These are phyloP conservation scores for Hylaea fasciaria DNA, from an alignment of 2,888 invertebrate genomes.

Conservation along the genomic window DNA sequence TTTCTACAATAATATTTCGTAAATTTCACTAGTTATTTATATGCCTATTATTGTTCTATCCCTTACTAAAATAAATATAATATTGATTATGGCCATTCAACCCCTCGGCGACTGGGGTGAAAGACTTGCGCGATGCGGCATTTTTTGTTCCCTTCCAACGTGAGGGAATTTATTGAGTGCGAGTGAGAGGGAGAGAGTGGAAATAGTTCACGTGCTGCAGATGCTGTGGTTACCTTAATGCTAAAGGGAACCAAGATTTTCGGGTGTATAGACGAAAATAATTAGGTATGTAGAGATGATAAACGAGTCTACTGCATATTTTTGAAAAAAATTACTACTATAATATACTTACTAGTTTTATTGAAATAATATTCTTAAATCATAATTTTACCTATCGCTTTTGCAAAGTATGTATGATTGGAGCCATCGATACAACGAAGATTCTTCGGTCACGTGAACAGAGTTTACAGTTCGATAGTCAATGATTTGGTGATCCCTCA, in stretches of 20 bases:
- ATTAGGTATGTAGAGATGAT: no score
- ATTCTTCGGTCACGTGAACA: no score
- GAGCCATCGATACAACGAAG: no score
- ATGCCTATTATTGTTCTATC: slow-evolving; percentile 47
- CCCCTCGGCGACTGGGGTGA: slow-evolving; percentile 57
- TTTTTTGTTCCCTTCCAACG: slow-evolving; percentile 53
- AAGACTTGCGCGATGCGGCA: slow-evolving; percentile 71
- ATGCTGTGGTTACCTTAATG: slow-evolving; percentile 65
- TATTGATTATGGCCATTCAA: slow-evolving; percentile 72
- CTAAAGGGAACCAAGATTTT: slow-evolving; percentile 48
- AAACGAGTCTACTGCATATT: no score
- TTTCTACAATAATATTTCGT: slow-evolving; percentile 7
- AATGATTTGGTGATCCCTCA: no score
- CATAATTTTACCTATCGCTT: no score
- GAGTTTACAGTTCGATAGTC: no score
- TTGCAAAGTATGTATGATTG: no score
- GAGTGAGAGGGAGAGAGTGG: slow-evolving; percentile 52
- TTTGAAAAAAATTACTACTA: no score
- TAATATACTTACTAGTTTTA: no score
- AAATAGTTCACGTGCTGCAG: slow-evolving; percentile 75
- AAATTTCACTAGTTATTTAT: slow-evolving; percentile 41
- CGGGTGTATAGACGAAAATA: background rate
- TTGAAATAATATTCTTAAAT: no score
- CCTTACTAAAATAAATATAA: slow-evolving; percentile 53
- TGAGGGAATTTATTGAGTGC: slow-evolving; percentile 47